These are phyloP conservation scores for Chalcis sispes DNA, from an alignment of 2,888 invertebrate species.

Conservation along the genomic window DNA sequence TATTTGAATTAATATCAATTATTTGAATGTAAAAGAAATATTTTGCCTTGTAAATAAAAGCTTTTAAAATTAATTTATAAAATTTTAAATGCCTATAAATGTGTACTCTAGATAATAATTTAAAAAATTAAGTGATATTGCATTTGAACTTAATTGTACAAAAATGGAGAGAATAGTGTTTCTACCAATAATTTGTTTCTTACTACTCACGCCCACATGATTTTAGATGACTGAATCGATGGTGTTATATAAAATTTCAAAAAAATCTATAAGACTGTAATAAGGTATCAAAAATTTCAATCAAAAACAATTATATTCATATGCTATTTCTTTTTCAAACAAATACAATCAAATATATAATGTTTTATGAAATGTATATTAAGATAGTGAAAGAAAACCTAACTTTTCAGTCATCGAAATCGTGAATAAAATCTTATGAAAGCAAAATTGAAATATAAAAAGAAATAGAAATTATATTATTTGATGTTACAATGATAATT, in stretches of 20 bases:
- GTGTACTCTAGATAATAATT: not conserved
- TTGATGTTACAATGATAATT: conserved; percentile 51
- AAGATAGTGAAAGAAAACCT: too few relatives aligned
- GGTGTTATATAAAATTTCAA: not conserved
- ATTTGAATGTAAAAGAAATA: not conserved
- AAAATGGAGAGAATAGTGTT: conserved; percentile 18
- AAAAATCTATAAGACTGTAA: conserved; percentile 47
- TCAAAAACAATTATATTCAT: conserved; percentile 50
- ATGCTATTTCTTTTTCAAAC: conserved; percentile 21
- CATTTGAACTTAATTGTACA: conserved; percentile 20
- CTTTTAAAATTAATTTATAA: conserved; percentile 9
- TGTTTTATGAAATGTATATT: conserved; percentile 37
- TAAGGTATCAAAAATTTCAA: conserved; percentile 32
- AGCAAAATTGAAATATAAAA: conserved; percentile 7
- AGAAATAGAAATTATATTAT: conserved; percentile 34
- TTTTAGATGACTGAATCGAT: conserved; percentile 48
- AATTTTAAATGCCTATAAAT: not conserved
- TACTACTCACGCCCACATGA: conserved; percentile 13
- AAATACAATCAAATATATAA: conserved; percentile 43
- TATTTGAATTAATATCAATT: not conserved
- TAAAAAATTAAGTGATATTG: not conserved
- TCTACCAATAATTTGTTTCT: conserved; percentile 47
- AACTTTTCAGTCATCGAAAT: conserved; percentile 45
- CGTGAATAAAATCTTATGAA: conserved; percentile 24
- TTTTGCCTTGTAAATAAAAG: conserved; percentile 16